Conservation (phyloP, 2,113 vertebrate species). For the Chlorocebus sabaeus region DNA sequence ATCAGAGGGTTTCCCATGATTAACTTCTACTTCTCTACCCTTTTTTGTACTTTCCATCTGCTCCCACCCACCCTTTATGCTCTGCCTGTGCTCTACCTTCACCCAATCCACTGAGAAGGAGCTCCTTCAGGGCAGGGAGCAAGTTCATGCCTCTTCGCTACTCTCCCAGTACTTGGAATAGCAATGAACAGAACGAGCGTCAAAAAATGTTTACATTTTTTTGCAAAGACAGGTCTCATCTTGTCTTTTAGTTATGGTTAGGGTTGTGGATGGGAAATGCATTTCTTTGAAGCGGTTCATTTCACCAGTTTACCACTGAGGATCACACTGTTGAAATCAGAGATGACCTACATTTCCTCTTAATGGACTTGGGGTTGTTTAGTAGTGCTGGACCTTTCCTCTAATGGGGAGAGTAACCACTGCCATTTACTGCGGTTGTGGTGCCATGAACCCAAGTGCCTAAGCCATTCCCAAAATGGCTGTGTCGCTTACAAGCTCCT, state of each 20-base stretch:
- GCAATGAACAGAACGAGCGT: no score
- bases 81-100: accelerated
- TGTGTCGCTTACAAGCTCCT: accelerated
- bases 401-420: neutral
- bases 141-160: neutral
- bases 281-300: neutral
- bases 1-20: neutral
- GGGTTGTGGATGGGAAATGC: neutral
- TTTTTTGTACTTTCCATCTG: no score
- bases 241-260: neutral
- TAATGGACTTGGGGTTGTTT: neutral
- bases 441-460: neutral
- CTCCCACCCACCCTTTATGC: accelerated
- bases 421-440: accelerated
- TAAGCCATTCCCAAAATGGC: no score
- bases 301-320: neutral
- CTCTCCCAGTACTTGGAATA: neutral
- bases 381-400: neutral
- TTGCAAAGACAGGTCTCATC: neutral
- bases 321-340: neutral
- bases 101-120: neutral
- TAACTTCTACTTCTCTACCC: neutral
- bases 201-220: neutral
- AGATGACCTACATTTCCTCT: neutral
- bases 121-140: neutral